Percentiles rank a stretch among this genome's conserved stretches.
Evolutionary conservation across 1,140 invertebrate genomes (phyloP).

Genomic region (Philaenus spumarius): DNA sequence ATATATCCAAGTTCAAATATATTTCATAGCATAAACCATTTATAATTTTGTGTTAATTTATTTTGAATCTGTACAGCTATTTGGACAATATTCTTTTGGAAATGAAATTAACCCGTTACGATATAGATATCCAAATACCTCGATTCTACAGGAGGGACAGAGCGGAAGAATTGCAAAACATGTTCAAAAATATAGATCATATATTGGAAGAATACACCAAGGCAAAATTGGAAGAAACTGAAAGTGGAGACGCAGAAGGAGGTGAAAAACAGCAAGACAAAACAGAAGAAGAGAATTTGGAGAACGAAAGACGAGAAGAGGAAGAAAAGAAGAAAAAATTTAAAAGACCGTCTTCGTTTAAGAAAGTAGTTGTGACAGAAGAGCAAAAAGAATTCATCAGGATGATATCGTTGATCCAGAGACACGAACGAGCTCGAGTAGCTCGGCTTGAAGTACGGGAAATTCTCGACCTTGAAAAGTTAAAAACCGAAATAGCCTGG

Average conservation of each 20-base stretch:
- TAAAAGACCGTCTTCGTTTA: slow-evolving; percentile 1
- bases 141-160: slow-evolving; percentile 31
- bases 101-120: slow-evolving; percentile 48
- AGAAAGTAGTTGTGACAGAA: slow-evolving; percentile 1
- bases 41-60: no score
- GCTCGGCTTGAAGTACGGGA: slow-evolving; percentile 37
- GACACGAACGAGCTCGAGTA: slow-evolving; percentile 46
- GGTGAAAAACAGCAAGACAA: neutral
- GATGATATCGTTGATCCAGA: slow-evolving; percentile 44
- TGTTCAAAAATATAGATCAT: slow-evolving; percentile 32
- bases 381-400: slow-evolving; percentile 25
- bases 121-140: slow-evolving; percentile 33
- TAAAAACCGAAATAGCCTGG: slow-evolving; percentile 2
- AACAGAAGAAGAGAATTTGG: neutral
- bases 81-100: slow-evolving; percentile 50
- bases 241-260: slow-evolving; percentile 6
- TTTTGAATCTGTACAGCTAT: slow-evolving; percentile 40
- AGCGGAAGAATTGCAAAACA: slow-evolving; percentile 28
- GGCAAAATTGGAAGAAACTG: slow-evolving; percentile 23
- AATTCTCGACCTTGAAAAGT: neutral
- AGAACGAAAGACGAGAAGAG: slow-evolving; percentile 9
- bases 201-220: slow-evolving; percentile 23
- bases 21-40: no score
- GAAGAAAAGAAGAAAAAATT: neutral
- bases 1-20: no score